Conservation (phyloP, 30 jellyfish, hydroid and myxozoan species). For the Aurelia sp. region DNA sequence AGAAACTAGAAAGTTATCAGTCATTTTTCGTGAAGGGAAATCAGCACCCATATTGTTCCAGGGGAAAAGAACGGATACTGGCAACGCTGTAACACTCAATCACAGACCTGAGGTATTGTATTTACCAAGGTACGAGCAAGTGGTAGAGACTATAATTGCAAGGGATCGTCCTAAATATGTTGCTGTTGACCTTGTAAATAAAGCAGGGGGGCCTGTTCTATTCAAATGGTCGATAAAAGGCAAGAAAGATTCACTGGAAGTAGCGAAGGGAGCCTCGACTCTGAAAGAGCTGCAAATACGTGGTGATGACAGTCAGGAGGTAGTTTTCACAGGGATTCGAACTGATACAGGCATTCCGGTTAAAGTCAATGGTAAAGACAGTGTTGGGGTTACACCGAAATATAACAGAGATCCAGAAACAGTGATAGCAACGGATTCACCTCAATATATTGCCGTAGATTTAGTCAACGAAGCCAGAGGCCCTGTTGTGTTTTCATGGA, state of each 20-base stretch:
- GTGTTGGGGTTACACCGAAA: conserved; percentile 6
- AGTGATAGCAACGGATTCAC: conserved; percentile 4
- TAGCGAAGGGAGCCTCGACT: not conserved
- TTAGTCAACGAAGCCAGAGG: not conserved
- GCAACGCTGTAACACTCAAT: not conserved
- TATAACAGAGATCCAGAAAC: not conserved
- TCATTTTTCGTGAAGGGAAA: not conserved
- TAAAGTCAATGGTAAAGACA: not conserved
- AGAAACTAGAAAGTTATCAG: not conserved
- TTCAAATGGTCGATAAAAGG: conserved; percentile 2
- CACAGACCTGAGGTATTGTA: not conserved
- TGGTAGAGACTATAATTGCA: not conserved
- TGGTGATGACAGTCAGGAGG: not conserved
- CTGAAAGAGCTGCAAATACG: not conserved
- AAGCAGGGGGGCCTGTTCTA: conserved; percentile 48
- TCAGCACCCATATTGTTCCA: not conserved
- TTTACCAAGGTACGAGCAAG: not conserved
- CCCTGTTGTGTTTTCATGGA: conserved; percentile 1
- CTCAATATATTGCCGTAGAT: not conserved
- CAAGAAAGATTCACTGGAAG: not conserved
- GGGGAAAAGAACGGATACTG: not conserved
- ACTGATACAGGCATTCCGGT: conserved; percentile 1
- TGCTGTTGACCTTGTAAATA: conserved; percentile 5
- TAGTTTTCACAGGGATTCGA: not conserved
- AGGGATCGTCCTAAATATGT: conserved; percentile 24